Evolutionary conservation across 92 coral and sea anemone genomes (phyloP), one percentile per base, ranked within the genome.

Genomic region (Desmophyllum pertusum): DNA sequence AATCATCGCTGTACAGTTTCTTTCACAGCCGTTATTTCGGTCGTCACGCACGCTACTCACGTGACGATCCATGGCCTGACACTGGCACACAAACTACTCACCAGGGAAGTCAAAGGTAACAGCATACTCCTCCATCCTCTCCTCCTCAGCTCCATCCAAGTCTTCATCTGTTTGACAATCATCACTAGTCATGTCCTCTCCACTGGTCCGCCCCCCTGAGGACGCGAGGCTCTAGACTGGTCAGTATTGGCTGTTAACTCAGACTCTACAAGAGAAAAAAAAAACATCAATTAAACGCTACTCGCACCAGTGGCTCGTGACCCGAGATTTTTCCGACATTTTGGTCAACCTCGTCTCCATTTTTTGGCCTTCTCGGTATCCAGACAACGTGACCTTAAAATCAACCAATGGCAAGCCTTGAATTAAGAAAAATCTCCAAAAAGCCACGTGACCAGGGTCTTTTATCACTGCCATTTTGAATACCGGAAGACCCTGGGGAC

Each of bases 101-200:
- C 98, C 92, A 38, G 93, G 95, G 29, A 91, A 78, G 59, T 84
- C 92, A 43, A 94, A 94, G 35, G 98, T 91, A 10, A 94, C 91
- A 14, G 98, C 98, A 77, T 89, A 94, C 64, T 94, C 98, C 33
- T 94, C 95, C 64, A 84, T 78, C 46, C 75, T 61, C 35, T 88
- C 90, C n/a, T 29, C 80, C 65, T 73, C 81, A 46, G 29, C 39
- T 68, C 64, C 87, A 19, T 92, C 95, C 57, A 94, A 88, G 38
- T 94, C 98, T 41, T 94, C 98, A 63, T 94, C 98, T 27, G 98
- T 94, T 65, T 92, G 84, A 70, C 82, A 85, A 17, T 92, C 98
- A 79, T 93, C 94, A 57, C 95, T 92, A 6, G 92, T 89, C 53
- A 84, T 25, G 14, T 93, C 98, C 46, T 94, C 98, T 75, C 89